These are phyloP conservation scores for Chloropsis hardwickii DNA, from an alignment of 2,113 vertebrate genomes.

Conservation along the genomic window DNA sequence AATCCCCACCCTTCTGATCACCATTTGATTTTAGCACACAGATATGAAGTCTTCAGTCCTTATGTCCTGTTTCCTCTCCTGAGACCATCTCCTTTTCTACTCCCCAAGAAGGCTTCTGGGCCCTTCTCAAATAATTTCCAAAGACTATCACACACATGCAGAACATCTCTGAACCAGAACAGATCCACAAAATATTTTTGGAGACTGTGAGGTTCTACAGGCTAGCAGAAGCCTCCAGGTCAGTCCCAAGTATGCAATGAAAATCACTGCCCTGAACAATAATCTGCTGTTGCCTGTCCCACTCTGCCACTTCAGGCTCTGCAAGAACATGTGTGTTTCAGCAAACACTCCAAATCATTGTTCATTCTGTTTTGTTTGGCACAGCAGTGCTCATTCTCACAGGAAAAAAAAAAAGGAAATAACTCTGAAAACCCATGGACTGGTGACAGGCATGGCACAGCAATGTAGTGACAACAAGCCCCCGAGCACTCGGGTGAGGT, in stretches of 20 bases:
- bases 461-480: background rate
- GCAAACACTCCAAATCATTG: background rate
- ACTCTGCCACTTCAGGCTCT: background rate
- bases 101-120: no score
- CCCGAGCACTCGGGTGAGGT: background rate
- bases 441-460: background rate
- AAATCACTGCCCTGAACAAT: background rate
- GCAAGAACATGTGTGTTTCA: background rate
- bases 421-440: background rate
- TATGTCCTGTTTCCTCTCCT: background rate
- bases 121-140: background rate
- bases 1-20: background rate
- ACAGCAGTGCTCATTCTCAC: background rate
- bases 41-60: background rate
- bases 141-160: background rate
- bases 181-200: background rate
- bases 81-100: background rate
- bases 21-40: background rate
- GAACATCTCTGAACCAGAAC: background rate
- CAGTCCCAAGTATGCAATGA: background rate
- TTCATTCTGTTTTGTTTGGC: conserved; percentile 1
- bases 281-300: background rate
- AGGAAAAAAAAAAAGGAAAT: background rate
- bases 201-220: background rate
- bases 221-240: background rate